Conservation (phyloP, 2,113 vertebrate genomes). For the Carassius gibelio region DNA sequence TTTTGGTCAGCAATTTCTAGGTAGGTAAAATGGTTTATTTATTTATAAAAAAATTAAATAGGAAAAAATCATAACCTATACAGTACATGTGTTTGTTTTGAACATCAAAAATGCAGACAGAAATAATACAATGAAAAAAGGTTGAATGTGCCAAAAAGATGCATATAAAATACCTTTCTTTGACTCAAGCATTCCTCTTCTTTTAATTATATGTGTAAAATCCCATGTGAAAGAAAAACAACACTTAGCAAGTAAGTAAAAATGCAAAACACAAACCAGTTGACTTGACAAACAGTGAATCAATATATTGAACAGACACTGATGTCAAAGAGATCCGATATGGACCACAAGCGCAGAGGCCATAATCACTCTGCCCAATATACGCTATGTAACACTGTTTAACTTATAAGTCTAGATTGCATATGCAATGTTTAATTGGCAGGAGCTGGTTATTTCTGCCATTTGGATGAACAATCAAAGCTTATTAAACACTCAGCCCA, state of each 20-base stretch:
- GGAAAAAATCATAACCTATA: neutral
- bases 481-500: constrained; percentile 42
- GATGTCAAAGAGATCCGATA: constrained; percentile 46
- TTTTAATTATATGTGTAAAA: constrained; percentile 25
- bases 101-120: neutral
- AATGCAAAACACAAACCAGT: constrained; percentile 6
- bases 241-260: neutral
- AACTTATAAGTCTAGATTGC: neutral
- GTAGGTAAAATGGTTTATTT: constrained; percentile 10
- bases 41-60: neutral
- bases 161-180: neutral
- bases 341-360: neutral
- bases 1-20: neutral
- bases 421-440: constrained; percentile 23
- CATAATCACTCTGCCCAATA: constrained; percentile 10
- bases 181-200: neutral
- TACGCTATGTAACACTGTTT: constrained; percentile 20
- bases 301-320: constrained; percentile 46
- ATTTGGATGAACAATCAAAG: constrained; percentile 41
- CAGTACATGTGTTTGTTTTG: neutral
- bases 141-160: neutral
- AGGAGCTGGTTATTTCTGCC: constrained; percentile 8
- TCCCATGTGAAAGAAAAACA: neutral
- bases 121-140: neutral
- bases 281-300: constrained; percentile 46